Conservation (phyloP, 2,113 vertebrate genomes). For the Tupaia tana region DNA sequence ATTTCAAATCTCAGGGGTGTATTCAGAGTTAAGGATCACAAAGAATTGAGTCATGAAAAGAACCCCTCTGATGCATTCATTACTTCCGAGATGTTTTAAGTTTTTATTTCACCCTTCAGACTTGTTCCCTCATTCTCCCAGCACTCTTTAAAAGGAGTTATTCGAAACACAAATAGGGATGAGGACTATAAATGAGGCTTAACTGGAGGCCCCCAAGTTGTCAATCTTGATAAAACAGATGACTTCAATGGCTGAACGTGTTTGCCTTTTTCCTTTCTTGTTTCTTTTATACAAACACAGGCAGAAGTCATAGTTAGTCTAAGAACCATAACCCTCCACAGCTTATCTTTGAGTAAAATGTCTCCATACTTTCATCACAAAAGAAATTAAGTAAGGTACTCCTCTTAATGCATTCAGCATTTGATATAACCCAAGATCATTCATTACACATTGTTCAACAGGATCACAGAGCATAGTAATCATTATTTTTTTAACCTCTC, state of each 20-base stretch:
- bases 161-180: conserved; percentile 48
- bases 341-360: conserved; percentile 46
- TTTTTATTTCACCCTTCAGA: not conserved
- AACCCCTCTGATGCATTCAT: not conserved
- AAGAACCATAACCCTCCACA: not conserved
- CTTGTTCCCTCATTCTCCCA: not conserved
- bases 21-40: conserved; percentile 12
- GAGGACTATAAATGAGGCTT: conserved; percentile 43
- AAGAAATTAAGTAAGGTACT: not conserved
- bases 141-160: not conserved
- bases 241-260: not conserved
- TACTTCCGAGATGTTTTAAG: not conserved
- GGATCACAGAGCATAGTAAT: not conserved
- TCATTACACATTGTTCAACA: not conserved
- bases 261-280: conserved; percentile 34
- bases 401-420: conserved; percentile 10
- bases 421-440: not conserved
- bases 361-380: conserved; percentile 1
- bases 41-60: not conserved
- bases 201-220: not conserved
- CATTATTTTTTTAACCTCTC: not conserved
- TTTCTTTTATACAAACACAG: conserved; percentile 18
- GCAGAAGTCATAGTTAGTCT: conserved; percentile 3
- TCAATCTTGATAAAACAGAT: not conserved
- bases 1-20: not conserved